Base-by-base conservation (phyloP, 2,888 invertebrate genomes). In the Oithona nana region DNA sequence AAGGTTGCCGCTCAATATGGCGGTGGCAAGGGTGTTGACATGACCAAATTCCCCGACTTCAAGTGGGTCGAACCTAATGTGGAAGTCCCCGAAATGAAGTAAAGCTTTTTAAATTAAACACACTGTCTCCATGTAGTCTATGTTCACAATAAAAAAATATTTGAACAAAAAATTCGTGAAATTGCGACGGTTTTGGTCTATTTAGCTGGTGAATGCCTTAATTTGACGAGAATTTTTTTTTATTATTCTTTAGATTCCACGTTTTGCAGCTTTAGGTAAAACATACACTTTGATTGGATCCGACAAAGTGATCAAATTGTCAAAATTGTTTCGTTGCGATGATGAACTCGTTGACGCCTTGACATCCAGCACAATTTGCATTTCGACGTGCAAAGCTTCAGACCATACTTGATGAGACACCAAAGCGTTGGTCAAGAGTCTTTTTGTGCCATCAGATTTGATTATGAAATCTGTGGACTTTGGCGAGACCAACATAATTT, bases 331-430 rank as follows among this genome's bases (percentile, higher is more conserved):
- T 63, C 65, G 66, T 67, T 61, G 65, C 66, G 58, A 67, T 66
- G 59, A 66, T 66, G 39, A 64, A 65, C 57, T 67, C 66, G n/a
- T 67, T 66, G 11, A 65, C 60, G 49, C 66, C 55, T 66, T 78
- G 52, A 88, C 83, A 3, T 88, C 83, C 54, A 92, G 75, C 50
- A 88, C 88, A 50, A 92, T 78, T 3, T 83, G 84, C 64, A 92
- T 82, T 70, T 90, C 88, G 24, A 92, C 85, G 64, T 86, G 85
- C 67, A 88, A 88, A 0, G 89, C 84, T 73, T 92, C 92, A 63
- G 88, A 87, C 89, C 89, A 89, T 24, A 69, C 88, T 68, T 86
- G 86, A 73, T 90, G 89, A 0, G 93, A 93, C 28, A 95, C 78
- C 51, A 92, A 75, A 13, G 93, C 88, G 1, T 86, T 87, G 0